Evolutionary conservation across 2,797 vertebrate species (phyloP).

Genomic region (Clarias platycephalus): DNA sequence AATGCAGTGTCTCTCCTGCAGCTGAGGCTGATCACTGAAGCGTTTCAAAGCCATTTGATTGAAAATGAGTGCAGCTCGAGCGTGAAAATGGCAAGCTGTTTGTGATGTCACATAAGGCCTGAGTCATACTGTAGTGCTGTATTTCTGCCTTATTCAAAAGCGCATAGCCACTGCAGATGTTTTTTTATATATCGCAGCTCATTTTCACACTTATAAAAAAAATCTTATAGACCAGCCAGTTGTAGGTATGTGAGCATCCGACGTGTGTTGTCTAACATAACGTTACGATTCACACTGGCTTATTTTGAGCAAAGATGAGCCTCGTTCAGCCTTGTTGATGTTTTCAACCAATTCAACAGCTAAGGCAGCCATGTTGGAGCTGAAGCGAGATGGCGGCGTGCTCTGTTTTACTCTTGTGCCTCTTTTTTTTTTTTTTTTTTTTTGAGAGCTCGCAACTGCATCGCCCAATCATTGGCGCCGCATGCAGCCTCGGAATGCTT

Average conservation of each 20-base stretch:
- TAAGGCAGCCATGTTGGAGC: conserved; percentile 51
- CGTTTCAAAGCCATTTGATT: conserved; percentile 61
- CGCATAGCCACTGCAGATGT: conserved; percentile 35
- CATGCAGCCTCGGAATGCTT: conserved; percentile 51
- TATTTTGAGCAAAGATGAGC: conserved; percentile 21
- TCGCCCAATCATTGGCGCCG: conserved; percentile 52
- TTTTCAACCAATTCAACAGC: conserved; percentile 40
- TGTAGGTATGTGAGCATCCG: conserved; percentile 12
- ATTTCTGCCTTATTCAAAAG: conserved; percentile 41
- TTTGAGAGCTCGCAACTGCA: conserved; percentile 44
- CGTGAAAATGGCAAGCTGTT: conserved; percentile 61
- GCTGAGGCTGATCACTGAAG: conserved; percentile 57
- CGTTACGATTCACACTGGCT: background rate
- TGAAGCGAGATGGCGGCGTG: conserved; percentile 43
- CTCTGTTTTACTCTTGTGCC: conserved; percentile 60
- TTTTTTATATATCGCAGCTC: conserved; percentile 9
- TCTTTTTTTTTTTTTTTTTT: conserved; percentile 32
- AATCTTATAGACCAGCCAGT: conserved; percentile 18
- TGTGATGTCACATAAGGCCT: conserved; percentile 60
- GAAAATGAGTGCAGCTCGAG: conserved; percentile 60
- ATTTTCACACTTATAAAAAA: conserved; percentile 46
- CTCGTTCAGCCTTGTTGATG: conserved; percentile 10
- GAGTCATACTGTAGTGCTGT: conserved; percentile 54
- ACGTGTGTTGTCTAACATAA: conserved; percentile 22
- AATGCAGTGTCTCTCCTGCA: conserved; percentile 55